A percentile compares a stretch with the other conserved stretches of the same genome.
Conservation (phyloP, 1,140 invertebrate genomes). For the Palaemon carinicauda region DNA sequence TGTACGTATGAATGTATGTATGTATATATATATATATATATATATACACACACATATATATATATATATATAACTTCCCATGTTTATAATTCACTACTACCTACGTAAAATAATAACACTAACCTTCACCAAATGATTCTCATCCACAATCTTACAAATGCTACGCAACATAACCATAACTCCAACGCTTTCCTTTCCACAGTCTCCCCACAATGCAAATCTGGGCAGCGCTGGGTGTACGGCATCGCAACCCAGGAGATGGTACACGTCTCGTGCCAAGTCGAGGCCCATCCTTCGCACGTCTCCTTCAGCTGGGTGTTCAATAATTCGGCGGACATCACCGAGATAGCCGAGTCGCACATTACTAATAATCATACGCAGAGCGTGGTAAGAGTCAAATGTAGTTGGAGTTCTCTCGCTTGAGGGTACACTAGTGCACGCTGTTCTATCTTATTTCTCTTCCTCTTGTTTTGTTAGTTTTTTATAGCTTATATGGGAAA, state of each 20-base stretch:
- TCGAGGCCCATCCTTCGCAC: constrained; percentile 84
- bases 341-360: constrained; percentile 37
- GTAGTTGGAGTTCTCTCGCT: too few species aligned
- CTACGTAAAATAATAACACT: too few species aligned
- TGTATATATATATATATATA: too few species aligned
- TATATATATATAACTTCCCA: too few species aligned
- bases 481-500: too few species aligned
- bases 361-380: constrained; percentile 54
- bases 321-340: constrained; percentile 72
- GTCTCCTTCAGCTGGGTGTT: constrained; percentile 87
- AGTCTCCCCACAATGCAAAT: constrained; percentile 86
- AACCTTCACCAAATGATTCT: too few species aligned
- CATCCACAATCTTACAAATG: too few species aligned
- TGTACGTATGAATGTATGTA: not conserved
- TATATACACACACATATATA: too few species aligned
- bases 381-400: constrained; percentile 45
- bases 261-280: constrained; percentile 81
- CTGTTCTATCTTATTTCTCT: too few species aligned
- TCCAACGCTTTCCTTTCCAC: constrained; percentile 59
- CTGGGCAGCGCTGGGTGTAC: constrained; percentile 70
- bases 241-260: constrained; percentile 85
- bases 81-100: too few species aligned
- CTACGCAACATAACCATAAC: not conserved
- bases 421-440: too few species aligned
- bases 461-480: too few species aligned